Conservation (phyloP, 2,888 invertebrate species). For the Sinohyriopsis cumingii region DNA sequence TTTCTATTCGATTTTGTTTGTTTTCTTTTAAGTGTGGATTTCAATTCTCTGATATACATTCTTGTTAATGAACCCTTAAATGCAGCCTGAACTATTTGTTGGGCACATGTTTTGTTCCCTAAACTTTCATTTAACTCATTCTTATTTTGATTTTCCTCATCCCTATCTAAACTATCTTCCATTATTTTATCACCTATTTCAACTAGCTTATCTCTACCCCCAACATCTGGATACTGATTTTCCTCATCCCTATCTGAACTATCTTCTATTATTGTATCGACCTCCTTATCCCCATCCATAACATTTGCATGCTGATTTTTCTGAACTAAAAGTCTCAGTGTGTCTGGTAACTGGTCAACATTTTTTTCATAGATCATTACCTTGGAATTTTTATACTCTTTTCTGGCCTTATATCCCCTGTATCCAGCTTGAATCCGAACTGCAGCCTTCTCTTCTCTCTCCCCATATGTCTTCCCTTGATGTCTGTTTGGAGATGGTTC, state of each 20-base stretch:
- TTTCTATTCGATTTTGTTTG: no score
- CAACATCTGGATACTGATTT: no score
- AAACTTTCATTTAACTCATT: no score
- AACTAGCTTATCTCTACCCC: no score
- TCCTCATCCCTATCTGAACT: neutral
- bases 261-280: neutral
- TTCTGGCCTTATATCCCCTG: constrained; percentile 24
- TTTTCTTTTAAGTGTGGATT: no score
- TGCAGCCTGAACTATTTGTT: no score
- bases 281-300: neutral
- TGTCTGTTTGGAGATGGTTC: neutral
- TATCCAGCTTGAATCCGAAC: constrained; percentile 28
- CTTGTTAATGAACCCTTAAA: no score
- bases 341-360: no score
- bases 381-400: constrained; percentile 3
- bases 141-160: no score
- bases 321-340: neutral
- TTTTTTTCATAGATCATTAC: no score
- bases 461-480: neutral
- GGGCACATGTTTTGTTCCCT: no score
- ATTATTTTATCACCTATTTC: neutral
- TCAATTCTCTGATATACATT: no score
- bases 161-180: neutral
- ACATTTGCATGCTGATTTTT: neutral
- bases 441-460: constrained; percentile 20